phyloP scores from a whole-genome alignment of 1,140 invertebrate species.

The Caenorhabditis tropicalis region DNA sequence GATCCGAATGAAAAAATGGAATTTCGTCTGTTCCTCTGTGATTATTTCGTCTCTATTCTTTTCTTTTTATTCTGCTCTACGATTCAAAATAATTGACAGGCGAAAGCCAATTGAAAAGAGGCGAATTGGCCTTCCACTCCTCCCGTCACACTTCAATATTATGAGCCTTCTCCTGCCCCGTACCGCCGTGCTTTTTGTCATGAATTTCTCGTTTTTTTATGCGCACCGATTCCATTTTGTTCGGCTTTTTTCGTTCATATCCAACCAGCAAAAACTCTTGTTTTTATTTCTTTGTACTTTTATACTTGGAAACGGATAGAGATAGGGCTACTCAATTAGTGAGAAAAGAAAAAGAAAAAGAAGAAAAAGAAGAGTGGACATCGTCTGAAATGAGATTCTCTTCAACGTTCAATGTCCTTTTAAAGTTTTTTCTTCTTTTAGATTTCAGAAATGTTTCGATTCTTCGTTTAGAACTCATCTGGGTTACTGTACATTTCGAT shows the following conservation, averaged over 20 bases:
- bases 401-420: not conserved
- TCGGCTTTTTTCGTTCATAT: not conserved
- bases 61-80: not conserved
- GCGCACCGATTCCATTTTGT: not conserved
- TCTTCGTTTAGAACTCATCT: too few relatives aligned
- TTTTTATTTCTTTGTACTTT: not conserved
- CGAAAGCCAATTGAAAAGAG: slow-evolving; percentile 31
- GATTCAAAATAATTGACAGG: slow-evolving; percentile 11
- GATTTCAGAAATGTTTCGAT: too few relatives aligned
- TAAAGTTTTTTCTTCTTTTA: not conserved
- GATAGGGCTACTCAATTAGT: not conserved
- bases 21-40: not conserved
- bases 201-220: not conserved
- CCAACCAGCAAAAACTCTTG: not conserved
- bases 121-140: not conserved
- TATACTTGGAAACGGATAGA: too few relatives aligned
- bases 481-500: too few relatives aligned
- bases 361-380: not conserved
- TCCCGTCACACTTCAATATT: not conserved
- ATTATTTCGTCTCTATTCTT: not conserved
- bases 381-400: not conserved
- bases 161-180: not conserved
- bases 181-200: not conserved
- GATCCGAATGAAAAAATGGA: not conserved
- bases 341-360: not conserved